Percentiles rank a stretch among this genome's conserved stretches.
phyloP scores from a whole-genome alignment of 2,888 invertebrate species.

The Panorpa germanica region DNA sequence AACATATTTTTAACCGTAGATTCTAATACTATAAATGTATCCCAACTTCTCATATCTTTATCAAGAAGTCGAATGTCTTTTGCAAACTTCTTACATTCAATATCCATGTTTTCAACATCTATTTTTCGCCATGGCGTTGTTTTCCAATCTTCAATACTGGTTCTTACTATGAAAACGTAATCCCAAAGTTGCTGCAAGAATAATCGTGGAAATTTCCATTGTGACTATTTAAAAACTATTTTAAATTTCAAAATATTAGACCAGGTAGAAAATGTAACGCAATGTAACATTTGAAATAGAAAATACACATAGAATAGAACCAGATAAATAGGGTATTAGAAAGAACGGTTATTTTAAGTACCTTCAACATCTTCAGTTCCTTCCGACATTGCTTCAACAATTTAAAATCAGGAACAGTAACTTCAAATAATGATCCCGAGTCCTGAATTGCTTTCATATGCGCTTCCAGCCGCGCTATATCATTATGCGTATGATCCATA shows the following conservation, averaged over 20 bases:
- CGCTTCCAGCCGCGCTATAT: conserved; percentile 60
- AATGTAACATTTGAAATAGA: too few species aligned
- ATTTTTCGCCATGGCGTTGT: conserved; percentile 93
- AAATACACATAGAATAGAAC: too few species aligned
- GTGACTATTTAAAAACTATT: background rate
- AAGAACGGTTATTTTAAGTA: conserved; percentile 18
- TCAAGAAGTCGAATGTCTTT: conserved; percentile 83
- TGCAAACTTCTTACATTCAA: conserved; percentile 94
- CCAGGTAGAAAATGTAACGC: too few species aligned
- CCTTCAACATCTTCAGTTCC: conserved; percentile 75
- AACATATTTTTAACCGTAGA: conserved; percentile 91
- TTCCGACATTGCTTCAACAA: conserved; percentile 78
- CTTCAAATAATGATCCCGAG: conserved; percentile 87
- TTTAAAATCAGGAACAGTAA: conserved; percentile 87
- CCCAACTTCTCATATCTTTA: conserved; percentile 92
- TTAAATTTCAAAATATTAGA: too few species aligned
- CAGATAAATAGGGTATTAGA: conserved; percentile 1
- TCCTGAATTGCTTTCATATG: conserved; percentile 75
- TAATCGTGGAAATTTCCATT: conserved; percentile 4
- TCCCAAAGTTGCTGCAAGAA: conserved; percentile 80
- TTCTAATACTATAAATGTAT: conserved; percentile 74
- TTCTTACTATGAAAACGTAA: conserved; percentile 74
- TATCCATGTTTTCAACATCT: conserved; percentile 96
- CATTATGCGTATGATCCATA: conserved; percentile 57
- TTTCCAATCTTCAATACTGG: conserved; percentile 92